Conservation (phyloP, 1,140 invertebrate species). For the Acromyrmex echinatior region DNA sequence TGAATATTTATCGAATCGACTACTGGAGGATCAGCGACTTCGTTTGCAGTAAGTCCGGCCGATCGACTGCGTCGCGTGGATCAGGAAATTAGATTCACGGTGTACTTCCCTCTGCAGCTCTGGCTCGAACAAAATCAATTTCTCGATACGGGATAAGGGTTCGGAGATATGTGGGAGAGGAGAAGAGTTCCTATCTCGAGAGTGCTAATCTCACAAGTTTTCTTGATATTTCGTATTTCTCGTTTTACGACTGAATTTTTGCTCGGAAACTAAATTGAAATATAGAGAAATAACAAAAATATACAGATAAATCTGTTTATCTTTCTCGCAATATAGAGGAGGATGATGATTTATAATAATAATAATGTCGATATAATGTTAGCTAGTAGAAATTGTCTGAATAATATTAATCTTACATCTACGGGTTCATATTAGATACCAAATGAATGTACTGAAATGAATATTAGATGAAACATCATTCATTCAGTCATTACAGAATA, state of each 20-base stretch:
- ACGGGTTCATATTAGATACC: background rate
- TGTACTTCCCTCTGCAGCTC: constrained; percentile 6
- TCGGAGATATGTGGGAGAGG: background rate
- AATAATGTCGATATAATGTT: no score
- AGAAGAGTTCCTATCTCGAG: background rate
- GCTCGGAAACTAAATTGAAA: background rate
- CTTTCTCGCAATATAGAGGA: background rate
- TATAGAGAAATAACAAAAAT: background rate
- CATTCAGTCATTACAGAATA: background rate
- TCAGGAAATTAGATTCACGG: constrained; percentile 64
- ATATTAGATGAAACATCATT: background rate
- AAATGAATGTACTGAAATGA: background rate
- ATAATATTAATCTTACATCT: background rate
- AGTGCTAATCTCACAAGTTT: constrained; percentile 32
- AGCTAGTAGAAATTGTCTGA: background rate
- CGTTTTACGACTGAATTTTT: background rate
- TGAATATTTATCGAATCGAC: constrained; percentile 62
- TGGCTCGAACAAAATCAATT: constrained; percentile 50
- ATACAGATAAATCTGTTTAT: background rate
- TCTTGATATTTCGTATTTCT: constrained; percentile 31
- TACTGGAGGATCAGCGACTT: constrained; percentile 25
- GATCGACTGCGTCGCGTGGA: constrained; percentile 7
- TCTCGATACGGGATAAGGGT: constrained; percentile 45
- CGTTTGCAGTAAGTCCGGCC: constrained; percentile 5
- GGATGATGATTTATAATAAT: background rate